Evolutionary conservation across 2,113 vertebrate genomes (phyloP), one percentile per base, ranked within the genome.

Genomic region (Pangasianodon hypophthalmus): DNA sequence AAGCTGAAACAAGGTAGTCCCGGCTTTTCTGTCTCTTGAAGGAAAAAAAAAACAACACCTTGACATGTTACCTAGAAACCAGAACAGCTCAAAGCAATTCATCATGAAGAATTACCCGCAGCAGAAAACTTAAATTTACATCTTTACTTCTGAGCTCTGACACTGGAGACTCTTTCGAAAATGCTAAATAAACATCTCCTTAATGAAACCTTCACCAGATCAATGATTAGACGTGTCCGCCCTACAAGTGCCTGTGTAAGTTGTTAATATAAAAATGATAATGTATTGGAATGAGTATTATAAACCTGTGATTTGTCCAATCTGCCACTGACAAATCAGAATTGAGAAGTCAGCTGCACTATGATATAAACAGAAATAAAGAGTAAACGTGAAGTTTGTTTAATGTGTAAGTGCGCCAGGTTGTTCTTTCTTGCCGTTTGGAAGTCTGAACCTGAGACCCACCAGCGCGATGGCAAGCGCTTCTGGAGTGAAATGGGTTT

Each of bases 401-500:
- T 52, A 32, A 18, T n/a, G 16, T 24, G 0, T 54, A 41, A 62
- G 16, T 24, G n/a, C 29, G 5, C 44, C 77, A 75, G 46, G 88
- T 88, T 84, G 64, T 19, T 64, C 24, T 89, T 13, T 73, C 37
- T 64, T 80, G 32, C n/a, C 9, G 29, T 89, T 85, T 52, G 19
- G 71, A 58, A n/a, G 50, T 79, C 79, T 81, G 41, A 54, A 79
- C 67, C 37, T 46, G 83, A 91, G 90, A 91, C 67, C 84, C 91
- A 92, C 88, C 92, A 89, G 90, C 91, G 69, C 77, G 87, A 89
- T 92, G 85, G 88, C 81, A 91, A 88, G 56, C 54, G 90, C 91
- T 92, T 92, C 26, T 62, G 58, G 94, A 94, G 94, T 89, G 91
- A 96, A 96, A 95, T 94, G 91, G 94, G 94, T 95, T 96, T 95